phyloP scores from a whole-genome alignment of 2,888 invertebrate species.

The Thera britannica region DNA sequence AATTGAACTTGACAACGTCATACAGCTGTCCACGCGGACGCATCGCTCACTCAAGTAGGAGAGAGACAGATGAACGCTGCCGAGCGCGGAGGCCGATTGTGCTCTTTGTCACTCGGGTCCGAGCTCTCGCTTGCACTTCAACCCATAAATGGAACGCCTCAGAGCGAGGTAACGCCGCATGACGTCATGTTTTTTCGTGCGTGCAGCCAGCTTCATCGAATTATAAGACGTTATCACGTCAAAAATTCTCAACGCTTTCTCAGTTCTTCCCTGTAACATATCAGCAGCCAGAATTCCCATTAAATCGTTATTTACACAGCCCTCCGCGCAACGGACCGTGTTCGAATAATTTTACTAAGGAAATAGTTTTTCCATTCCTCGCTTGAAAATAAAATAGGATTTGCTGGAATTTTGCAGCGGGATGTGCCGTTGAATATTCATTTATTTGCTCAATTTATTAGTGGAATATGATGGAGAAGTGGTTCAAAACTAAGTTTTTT shows the following conservation, averaged over 20 bases:
- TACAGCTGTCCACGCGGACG: too few species aligned
- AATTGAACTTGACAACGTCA: too few species aligned
- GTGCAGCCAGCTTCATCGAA: too few species aligned
- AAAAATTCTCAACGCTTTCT: neutral
- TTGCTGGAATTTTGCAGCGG: slow-evolving; percentile 25
- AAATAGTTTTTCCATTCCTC: slow-evolving; percentile 64
- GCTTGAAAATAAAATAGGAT: slow-evolving; percentile 39
- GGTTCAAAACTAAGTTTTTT: neutral
- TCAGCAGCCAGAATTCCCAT: slow-evolving; percentile 71
- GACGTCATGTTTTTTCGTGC: too few species aligned
- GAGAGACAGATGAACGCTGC: too few species aligned
- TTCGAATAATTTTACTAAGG: slow-evolving; percentile 63
- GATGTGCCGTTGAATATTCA: slow-evolving; percentile 28
- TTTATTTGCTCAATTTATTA: slow-evolving; percentile 24
- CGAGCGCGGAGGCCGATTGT: too few species aligned
- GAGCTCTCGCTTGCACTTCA: too few species aligned
- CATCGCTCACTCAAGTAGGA: too few species aligned
- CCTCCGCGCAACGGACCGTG: slow-evolving; percentile 60
- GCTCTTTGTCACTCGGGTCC: too few species aligned
- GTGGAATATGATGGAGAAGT: slow-evolving; percentile 11
- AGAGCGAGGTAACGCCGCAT: too few species aligned
- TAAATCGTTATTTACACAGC: slow-evolving; percentile 75
- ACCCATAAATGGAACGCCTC: too few species aligned
- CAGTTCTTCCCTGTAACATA: slow-evolving; percentile 41
- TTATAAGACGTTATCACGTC: too few species aligned